These are phyloP conservation scores for Actias luna DNA, from an alignment of 2,888 invertebrate species.

Conservation along the genomic window DNA sequence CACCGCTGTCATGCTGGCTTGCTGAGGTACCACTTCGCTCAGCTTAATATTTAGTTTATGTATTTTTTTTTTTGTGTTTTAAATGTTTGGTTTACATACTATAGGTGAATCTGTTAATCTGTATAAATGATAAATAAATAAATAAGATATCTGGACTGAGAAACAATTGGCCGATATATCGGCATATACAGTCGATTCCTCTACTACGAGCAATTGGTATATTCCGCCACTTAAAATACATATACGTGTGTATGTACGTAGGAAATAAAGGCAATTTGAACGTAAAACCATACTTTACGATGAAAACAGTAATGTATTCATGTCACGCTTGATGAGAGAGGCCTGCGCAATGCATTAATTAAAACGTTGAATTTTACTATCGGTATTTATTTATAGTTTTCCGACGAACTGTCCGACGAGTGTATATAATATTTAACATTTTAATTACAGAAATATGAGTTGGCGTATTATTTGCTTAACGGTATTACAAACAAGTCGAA, in stretches of 20 bases:
- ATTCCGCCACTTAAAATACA: too few relatives aligned
- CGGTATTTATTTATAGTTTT: constrained; percentile 24
- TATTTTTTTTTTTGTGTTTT: too few relatives aligned
- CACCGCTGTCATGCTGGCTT: too few relatives aligned
- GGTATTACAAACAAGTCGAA: background rate
- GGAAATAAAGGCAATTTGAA: constrained; percentile 19
- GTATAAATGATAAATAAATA: too few relatives aligned
- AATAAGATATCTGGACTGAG: too few relatives aligned
- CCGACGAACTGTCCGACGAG: background rate
- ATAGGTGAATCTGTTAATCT: too few relatives aligned
- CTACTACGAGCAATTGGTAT: too few relatives aligned
- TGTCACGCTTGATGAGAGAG: constrained; percentile 10
- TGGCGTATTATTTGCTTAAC: background rate
- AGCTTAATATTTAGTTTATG: too few relatives aligned
- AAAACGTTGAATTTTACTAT: constrained; percentile 29
- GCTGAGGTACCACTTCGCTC: too few relatives aligned
- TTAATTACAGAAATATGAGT: background rate
- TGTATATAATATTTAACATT: constrained; percentile 1
- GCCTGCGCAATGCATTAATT: constrained; percentile 37
- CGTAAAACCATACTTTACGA: constrained; percentile 3
- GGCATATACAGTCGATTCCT: too few relatives aligned
- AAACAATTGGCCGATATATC: too few relatives aligned
- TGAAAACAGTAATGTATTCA: constrained; percentile 10
- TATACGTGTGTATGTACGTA: background rate
- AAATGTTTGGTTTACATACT: too few relatives aligned